phyloP scores from a whole-genome alignment of 2,888 invertebrate genomes.

The Drosophila limbata region DNA sequence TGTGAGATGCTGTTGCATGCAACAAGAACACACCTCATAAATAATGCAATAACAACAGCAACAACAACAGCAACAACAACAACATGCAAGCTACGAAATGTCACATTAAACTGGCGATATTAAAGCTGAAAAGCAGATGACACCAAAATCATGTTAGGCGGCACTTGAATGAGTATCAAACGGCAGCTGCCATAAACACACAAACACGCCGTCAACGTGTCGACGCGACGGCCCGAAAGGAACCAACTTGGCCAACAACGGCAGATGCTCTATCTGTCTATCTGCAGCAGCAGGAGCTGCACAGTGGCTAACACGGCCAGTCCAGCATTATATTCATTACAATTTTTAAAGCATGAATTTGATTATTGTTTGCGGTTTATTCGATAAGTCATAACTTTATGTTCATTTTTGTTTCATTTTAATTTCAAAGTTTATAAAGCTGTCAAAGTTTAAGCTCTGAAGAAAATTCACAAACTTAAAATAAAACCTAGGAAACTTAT shows the following conservation, averaged over 20 bases:
- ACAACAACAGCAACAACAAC: neutral
- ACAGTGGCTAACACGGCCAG: neutral
- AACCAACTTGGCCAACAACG: conserved; percentile 5
- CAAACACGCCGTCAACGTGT: conserved; percentile 63
- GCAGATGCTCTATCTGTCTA: neutral
- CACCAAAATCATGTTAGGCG: conserved; percentile 84
- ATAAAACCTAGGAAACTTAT: no score
- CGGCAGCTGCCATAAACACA: conserved; percentile 81
- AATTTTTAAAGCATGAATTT: no score
- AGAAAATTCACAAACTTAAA: no score
- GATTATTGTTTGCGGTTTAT: no score
- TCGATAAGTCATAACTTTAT: no score
- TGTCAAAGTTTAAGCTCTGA: no score
- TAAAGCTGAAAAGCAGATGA: conserved; percentile 83
- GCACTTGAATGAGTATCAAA: conserved; percentile 84
- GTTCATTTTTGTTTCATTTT: no score
- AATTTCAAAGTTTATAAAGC: no score
- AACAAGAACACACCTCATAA: conserved; percentile 58
- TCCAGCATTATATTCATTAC: neutral
- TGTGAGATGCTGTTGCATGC: conserved; percentile 53
- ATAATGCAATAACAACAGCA: conserved; percentile 68
- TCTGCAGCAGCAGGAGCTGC: conserved; percentile 37
- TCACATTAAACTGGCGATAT: conserved; percentile 80
- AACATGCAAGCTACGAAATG: conserved; percentile 64
- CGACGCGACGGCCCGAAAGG: conserved; percentile 30